Evolutionary conservation across 2,113 vertebrate species (phyloP).

Genomic region (Paracanthobrama guichenoti): DNA sequence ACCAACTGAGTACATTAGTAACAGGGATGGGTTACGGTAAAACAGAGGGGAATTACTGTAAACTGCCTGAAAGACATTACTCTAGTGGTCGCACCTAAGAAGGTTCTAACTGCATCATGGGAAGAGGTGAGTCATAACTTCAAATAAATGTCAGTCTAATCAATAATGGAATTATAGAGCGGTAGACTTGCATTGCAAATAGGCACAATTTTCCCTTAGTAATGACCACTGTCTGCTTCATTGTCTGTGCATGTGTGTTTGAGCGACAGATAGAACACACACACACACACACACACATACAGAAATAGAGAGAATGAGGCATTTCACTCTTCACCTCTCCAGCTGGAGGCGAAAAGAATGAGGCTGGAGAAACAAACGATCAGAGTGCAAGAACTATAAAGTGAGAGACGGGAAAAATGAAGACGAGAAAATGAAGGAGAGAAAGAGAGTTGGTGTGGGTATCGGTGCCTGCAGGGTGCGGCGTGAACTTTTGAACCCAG

Average conservation of each 20-base stretch:
- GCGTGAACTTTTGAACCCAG: conserved; percentile 96
- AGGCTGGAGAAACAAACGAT: conserved; percentile 12
- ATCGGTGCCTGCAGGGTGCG: conserved; percentile 82
- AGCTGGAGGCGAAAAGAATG: conserved; percentile 1
- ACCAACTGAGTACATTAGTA: not conserved
- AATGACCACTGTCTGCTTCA: conserved; percentile 4
- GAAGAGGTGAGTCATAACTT: conserved; percentile 33
- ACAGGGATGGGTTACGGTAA: not conserved
- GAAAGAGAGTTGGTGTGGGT: conserved; percentile 66
- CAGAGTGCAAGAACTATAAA: conserved; percentile 24
- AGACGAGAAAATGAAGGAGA: conserved; percentile 52
- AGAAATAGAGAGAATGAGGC: not conserved
- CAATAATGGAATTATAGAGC: conserved; percentile 31
- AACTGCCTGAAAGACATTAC: conserved; percentile 14
- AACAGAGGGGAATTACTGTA: conserved; percentile 24
- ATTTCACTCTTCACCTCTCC: conserved; percentile 19
- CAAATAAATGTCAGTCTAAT: conserved; percentile 35
- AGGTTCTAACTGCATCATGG: conserved; percentile 20
- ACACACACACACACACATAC: not conserved
- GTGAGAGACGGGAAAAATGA: conserved; percentile 11
- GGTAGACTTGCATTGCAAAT: conserved; percentile 25
- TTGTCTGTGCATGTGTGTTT: not conserved
- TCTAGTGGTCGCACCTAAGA: conserved; percentile 25
- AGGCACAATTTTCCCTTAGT: conserved; percentile 24
- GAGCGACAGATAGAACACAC: conserved; percentile 3